A percentile compares a stretch with the other conserved stretches of the same genome.
phyloP scores from a whole-genome alignment of 2,113 vertebrate species.

The Blennius ocellaris region DNA sequence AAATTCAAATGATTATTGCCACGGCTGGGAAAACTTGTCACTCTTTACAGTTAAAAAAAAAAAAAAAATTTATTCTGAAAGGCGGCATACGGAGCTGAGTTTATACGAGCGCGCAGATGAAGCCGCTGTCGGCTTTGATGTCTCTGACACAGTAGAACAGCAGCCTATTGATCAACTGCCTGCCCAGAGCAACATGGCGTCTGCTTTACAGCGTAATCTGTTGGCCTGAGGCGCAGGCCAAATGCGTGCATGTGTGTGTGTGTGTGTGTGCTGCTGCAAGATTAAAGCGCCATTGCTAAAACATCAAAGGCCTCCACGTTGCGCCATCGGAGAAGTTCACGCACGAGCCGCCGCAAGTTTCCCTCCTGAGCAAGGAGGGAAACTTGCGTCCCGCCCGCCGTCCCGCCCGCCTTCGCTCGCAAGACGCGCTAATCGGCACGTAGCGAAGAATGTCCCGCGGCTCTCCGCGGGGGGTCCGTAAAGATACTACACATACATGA shows the following conservation, averaged over 20 bases:
- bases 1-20: background rate
- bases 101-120: background rate
- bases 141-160: background rate
- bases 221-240: background rate
- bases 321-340: background rate
- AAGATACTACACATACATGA: constrained; percentile 24
- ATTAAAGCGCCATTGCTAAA: background rate
- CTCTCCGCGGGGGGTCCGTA: constrained; percentile 30
- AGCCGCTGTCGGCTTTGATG: too few species aligned
- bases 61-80: background rate
- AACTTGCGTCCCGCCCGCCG: background rate
- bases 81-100: background rate
- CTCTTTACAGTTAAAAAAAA: background rate
- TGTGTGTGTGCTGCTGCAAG: background rate
- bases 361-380: too few species aligned
- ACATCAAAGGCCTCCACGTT: background rate
- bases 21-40: background rate
- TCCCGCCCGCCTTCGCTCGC: constrained; percentile 17
- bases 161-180: background rate
- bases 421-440: constrained; percentile 24
- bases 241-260: background rate
- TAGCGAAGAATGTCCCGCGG: constrained; percentile 19
- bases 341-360: background rate
- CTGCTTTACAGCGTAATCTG: background rate
- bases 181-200: background rate